phyloP scores from a whole-genome alignment of 1,140 invertebrate genomes.

The Drosophila santomea region DNA sequence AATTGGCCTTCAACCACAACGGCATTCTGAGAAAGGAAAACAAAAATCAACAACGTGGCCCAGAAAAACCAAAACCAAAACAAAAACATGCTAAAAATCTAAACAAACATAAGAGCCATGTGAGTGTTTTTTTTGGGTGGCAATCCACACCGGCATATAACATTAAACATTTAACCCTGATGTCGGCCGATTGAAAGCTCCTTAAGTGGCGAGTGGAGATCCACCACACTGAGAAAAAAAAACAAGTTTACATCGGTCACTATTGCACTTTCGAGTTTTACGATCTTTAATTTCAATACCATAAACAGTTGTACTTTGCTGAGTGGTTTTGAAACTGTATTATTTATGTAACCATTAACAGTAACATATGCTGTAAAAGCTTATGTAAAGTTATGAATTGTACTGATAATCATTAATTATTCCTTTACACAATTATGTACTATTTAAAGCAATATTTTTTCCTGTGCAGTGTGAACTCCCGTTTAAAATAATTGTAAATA shows the following conservation, averaged over 20 bases:
- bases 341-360: no score
- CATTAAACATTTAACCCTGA: slow-evolving; percentile 48
- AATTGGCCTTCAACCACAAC: slow-evolving; percentile 55
- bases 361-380: no score
- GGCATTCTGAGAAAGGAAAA: slow-evolving; percentile 40
- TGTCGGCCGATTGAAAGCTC: slow-evolving; percentile 31
- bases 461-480: slow-evolving; percentile 10
- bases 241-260: not conserved
- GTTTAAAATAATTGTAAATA: slow-evolving; percentile 42
- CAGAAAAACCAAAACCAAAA: slow-evolving; percentile 51
- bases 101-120: slow-evolving; percentile 50
- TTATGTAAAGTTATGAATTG: not conserved
- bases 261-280: no score
- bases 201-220: slow-evolving; percentile 65
- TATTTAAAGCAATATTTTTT: not conserved
- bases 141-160: slow-evolving; percentile 51
- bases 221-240: slow-evolving; percentile 18
- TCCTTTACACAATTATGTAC: not conserved
- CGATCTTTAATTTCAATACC: no score
- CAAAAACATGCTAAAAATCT: slow-evolving; percentile 67
- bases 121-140: slow-evolving; percentile 41
- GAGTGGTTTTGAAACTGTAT: no score
- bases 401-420: not conserved
- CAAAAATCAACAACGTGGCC: slow-evolving; percentile 35
- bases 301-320: no score